Base-by-base conservation (phyloP, 2,113 vertebrate species). In the Caloenas nicobarica region DNA sequence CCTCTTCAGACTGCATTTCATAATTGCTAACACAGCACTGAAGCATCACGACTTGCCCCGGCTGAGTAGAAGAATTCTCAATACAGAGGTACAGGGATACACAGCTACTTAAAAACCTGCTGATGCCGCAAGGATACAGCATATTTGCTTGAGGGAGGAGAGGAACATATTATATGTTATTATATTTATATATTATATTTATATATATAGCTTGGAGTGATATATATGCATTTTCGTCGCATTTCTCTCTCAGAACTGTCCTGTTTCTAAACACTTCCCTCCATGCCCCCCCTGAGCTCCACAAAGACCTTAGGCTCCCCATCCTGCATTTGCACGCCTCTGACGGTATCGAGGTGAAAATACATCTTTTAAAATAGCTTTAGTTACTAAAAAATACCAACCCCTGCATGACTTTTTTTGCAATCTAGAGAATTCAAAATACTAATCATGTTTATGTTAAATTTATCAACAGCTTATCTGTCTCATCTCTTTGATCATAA, bases 231-330 rank as follows among this genome's bases (percentile, higher is more conserved):
- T 72, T 69, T 86, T 81, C 65, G 66, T 12, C 88, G 9, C n/a
- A 5, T 84, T 89, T 87, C n/a, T 57, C 51, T 82, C 33, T 70
- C 19, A 56, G 36, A 74, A 69, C 3, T 61, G 24, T 38, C 31
- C 42, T 56, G 2, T 23, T 83, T 81, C 70, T 53, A 76, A 95
- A 80, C 5, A n/a, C 9, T 72, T 50, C 9, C 4, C 5, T 5
- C 18, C 15, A 50, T 2, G 2, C 9, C 5, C 5, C 5, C 10
- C 4, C 2, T 13, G 56, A 58, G 40, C 4, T 58, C 31, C 21
- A 69, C 6, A 73, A 91, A 90, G 70, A 36, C 38, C 16, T 25
- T 17, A 57, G 8, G 25, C n/a, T 66, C 25, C 78, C 8, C 5
- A 13, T 53, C 64, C 3, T 28, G 34, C 17, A 74, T 40, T 42